phyloP scores from a whole-genome alignment of 2,888 invertebrate genomes.

The Lymantria monacha region DNA sequence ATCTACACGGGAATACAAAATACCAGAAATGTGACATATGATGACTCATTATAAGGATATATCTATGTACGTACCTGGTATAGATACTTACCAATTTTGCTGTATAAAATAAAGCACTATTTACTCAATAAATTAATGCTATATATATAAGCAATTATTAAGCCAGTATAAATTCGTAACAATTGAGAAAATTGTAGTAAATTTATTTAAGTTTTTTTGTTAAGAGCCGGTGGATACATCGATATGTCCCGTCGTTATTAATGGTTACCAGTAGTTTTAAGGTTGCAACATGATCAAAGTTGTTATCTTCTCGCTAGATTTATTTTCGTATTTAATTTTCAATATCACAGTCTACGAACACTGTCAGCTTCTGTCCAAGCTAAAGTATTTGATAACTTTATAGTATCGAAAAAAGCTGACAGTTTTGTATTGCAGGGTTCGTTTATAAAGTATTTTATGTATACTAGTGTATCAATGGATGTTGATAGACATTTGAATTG shows the following conservation, averaged over 20 bases:
- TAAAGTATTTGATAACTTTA: conserved; percentile 5
- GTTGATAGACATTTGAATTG: too few species aligned
- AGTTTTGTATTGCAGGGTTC: conserved; percentile 41
- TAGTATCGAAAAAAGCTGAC: conserved; percentile 55
- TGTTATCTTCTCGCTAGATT: conserved; percentile 56
- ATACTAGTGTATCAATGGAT: too few species aligned
- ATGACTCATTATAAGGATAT: too few species aligned
- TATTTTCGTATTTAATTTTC: conserved; percentile 58
- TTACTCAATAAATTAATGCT: background rate
- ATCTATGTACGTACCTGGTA: too few species aligned
- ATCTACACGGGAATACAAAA: too few species aligned
- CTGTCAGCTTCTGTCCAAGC: conserved; percentile 54
- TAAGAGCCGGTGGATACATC: conserved; percentile 45
- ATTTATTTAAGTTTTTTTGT: conserved; percentile 41
- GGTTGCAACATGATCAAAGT: conserved; percentile 56
- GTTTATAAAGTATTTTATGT: background rate
- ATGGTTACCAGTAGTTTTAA: conserved; percentile 79
- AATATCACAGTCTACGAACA: conserved; percentile 76
- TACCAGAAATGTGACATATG: too few species aligned
- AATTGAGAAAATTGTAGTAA: conserved; percentile 20
- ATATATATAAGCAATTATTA: conserved; percentile 20
- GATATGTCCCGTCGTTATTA: conserved; percentile 49
- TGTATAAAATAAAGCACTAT: background rate
- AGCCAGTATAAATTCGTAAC: conserved; percentile 29
- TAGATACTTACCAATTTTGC: background rate